phyloP scores from a whole-genome alignment of 1,140 invertebrate species.

The Zaprionus africanus region DNA sequence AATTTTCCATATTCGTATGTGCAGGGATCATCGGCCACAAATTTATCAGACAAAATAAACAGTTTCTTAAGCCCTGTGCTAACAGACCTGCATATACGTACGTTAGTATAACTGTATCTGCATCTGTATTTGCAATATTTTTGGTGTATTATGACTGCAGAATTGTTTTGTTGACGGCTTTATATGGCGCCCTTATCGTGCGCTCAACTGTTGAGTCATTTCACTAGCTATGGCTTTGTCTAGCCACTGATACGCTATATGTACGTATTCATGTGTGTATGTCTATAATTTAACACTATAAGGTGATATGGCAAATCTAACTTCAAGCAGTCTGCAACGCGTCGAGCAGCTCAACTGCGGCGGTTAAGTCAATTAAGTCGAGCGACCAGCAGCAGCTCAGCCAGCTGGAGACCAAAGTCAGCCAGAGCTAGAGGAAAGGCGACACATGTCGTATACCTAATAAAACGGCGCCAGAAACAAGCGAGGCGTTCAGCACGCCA shows the following conservation, averaged over 20 bases:
- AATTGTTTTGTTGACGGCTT: background rate
- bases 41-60: conserved; percentile 15
- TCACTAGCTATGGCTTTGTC: background rate
- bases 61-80: conserved; percentile 8
- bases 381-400: conserved; percentile 18
- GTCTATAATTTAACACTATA: conserved; percentile 3
- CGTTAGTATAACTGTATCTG: conserved; percentile 22
- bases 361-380: conserved; percentile 49
- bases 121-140: conserved; percentile 40
- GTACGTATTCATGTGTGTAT: conserved; percentile 11
- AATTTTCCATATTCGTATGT: conserved; percentile 2
- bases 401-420: conserved; percentile 29
- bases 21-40: conserved; percentile 14
- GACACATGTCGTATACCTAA: conserved; percentile 59
- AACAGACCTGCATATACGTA: background rate
- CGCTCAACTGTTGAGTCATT: conserved; percentile 68
- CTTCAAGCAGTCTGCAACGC: background rate
- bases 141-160: conserved; percentile 29
- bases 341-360: conserved; percentile 3
- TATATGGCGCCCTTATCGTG: conserved; percentile 56
- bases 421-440: conserved; percentile 6
- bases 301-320: conserved; percentile 30
- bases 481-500: conserved; percentile 12
- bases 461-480: conserved; percentile 54
- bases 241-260: conserved; percentile 12